phyloP scores from a whole-genome alignment of 2,888 invertebrate species.

The Zygaena filipendulae region DNA sequence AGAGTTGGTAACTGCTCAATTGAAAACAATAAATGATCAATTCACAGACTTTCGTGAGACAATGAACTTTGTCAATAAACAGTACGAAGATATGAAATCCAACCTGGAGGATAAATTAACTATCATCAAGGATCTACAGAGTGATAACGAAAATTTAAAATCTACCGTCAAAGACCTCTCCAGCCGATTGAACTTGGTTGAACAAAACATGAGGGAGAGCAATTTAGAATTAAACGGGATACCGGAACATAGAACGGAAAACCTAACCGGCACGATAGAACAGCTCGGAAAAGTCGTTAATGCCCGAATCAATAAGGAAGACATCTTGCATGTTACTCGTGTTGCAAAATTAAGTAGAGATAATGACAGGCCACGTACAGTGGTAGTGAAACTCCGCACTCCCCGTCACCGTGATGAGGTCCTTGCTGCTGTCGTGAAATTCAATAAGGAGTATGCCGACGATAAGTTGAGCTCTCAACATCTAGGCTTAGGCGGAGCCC shows the following conservation, averaged over 20 bases:
- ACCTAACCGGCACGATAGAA: conserved; percentile 4
- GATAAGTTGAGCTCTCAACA: conserved; percentile 15
- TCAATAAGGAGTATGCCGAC: conserved; percentile 6
- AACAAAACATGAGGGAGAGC: conserved; percentile 15
- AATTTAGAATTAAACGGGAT: conserved; percentile 18
- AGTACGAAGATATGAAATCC: conserved; percentile 8
- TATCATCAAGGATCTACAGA: conserved; percentile 11
- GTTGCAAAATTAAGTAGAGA: conserved; percentile 7
- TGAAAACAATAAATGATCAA: no score
- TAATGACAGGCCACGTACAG: conserved; percentile 3
- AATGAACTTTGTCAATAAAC: conserved; percentile 3
- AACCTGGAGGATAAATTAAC: conserved; percentile 3
- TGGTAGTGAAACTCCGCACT: conserved; percentile 6
- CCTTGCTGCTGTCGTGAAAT: conserved; percentile 4
- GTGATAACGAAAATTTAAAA: conserved; percentile 11
- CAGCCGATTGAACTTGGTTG: conserved; percentile 10
- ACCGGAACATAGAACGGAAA: conserved; percentile 17
- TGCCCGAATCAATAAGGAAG: conserved; percentile 5
- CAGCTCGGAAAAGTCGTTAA: conserved; percentile 11
- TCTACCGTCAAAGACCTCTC: conserved; percentile 12
- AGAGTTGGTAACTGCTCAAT: no score
- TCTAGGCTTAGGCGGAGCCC: conserved; percentile 14
- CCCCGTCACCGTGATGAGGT: conserved; percentile 6
- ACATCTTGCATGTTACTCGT: conserved; percentile 5
- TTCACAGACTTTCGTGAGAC: conserved; percentile 1